Evolutionary conservation across 2,113 vertebrate genomes (phyloP), one percentile per base, ranked within the genome.

Genomic region (Nesospiza acunhae): DNA sequence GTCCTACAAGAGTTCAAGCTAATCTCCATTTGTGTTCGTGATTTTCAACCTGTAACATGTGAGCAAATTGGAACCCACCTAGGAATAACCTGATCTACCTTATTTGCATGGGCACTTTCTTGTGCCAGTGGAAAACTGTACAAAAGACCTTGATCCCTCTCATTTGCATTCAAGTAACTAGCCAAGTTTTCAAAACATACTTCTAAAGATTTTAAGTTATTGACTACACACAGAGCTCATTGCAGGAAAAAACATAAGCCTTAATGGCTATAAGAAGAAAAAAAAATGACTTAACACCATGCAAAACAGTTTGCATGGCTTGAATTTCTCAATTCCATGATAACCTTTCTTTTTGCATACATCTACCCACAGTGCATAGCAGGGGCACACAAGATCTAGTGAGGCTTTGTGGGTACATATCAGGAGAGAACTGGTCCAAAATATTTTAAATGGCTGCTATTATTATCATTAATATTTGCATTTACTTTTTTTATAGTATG

Each of bases 91-190:
- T 41, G 16, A 78, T 74, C 28, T 44, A 47, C 55, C 10, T 50
- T 67, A 83, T 41, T 81, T 67, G 56, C 79, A 86, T 9, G n/a
- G 67, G 22, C 31, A 81, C 9, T 42, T 66, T 5, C 59, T 92
- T 90, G 56, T 49, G 39, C 47, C 11, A 1, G 27, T 31, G 39
- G 30, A 84, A 96, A 89, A 90, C 15, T 59, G 33, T 39, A 76
- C 35, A n/a, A n/a, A 90, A 90, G 39, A 67, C 72, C 64, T 83
- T 74, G 67, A 60, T 73, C 42, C 42, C 46, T 41, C 63, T 73
- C 23, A 88, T 73, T 63, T 85, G 78, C 73, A 69, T 77, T 91
- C 63, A 93, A 52, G 72, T 79, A 95, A 91, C 68, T 60, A 68
- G 44, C 14, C 55, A 94, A 39, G 68, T 77, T 96, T 80, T 37